phyloP scores from a whole-genome alignment of 53 echinoderm and acorn worm genomes.

The Echinarachnius parma region DNA sequence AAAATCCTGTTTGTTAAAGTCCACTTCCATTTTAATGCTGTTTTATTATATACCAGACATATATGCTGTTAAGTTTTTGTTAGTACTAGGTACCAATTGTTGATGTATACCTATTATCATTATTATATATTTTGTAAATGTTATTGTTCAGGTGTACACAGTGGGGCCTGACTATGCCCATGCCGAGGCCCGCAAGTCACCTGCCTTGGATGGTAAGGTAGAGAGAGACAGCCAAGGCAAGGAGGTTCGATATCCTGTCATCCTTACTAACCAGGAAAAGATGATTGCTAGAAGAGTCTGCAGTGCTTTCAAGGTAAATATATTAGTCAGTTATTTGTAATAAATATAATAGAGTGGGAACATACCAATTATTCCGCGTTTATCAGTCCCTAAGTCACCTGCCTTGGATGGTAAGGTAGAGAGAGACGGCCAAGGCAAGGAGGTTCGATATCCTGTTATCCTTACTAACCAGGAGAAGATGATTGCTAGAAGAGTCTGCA shows the following conservation, averaged over 20 bases:
- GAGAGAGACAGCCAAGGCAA: constrained; percentile 97
- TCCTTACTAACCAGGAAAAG: constrained; percentile 90
- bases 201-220: constrained; percentile 96
- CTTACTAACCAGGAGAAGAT: too few relatives aligned
- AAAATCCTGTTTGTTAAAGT: too few relatives aligned
- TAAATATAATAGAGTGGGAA: constrained; percentile 75
- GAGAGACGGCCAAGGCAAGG: constrained; percentile 85
- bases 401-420: constrained; percentile 87
- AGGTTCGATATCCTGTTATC: too few relatives aligned
- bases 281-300: constrained; percentile 97
- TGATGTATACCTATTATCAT: too few relatives aligned
- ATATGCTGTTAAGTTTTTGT: too few relatives aligned
- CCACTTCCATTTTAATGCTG: too few relatives aligned
- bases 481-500: too few relatives aligned
- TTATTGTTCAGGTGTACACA: constrained; percentile 95
- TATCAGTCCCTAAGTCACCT: constrained; percentile 80
- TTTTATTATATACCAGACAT: too few relatives aligned
- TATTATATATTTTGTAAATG: too few relatives aligned
- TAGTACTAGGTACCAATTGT: too few relatives aligned
- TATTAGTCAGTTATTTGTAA: neutral
- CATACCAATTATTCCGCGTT: too few relatives aligned
- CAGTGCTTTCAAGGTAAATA: constrained; percentile 86
- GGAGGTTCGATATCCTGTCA: constrained; percentile 96
- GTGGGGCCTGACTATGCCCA: constrained; percentile 99
- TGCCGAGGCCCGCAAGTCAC: constrained; percentile 97